Evolutionary conservation across 2,888 invertebrate genomes (phyloP).

Genomic region (Sicus ferrugineus): DNA sequence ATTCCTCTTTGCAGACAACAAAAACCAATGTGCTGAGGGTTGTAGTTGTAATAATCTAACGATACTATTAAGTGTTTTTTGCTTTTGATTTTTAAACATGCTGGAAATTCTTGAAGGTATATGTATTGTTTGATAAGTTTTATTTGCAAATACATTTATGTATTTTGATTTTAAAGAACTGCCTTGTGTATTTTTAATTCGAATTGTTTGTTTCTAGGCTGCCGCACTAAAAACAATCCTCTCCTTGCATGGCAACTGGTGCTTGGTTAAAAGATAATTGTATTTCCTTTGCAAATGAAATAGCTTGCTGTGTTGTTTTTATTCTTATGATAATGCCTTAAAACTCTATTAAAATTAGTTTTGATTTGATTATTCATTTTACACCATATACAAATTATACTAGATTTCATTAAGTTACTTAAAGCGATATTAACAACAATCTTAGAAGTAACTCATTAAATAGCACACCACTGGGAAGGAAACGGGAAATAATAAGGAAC

Average conservation of each 20-base stretch:
- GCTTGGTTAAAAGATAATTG: not conserved
- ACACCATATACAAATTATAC: constrained; percentile 25
- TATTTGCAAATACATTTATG: constrained; percentile 9
- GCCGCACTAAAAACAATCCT: not conserved
- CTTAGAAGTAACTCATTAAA: constrained; percentile 21
- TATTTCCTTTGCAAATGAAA: not conserved
- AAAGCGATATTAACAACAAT: constrained; percentile 23
- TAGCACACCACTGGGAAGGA: constrained; percentile 18
- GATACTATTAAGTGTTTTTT: constrained; percentile 20
- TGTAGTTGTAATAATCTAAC: constrained; percentile 14
- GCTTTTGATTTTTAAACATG: constrained; percentile 17
- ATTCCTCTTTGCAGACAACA: constrained; percentile 14
- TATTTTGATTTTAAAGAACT: constrained; percentile 13
- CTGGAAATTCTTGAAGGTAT: constrained; percentile 20
- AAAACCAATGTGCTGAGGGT: constrained; percentile 16
- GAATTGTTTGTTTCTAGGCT: not conserved
- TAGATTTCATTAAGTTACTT: constrained; percentile 4
- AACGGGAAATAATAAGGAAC: constrained; percentile 23
- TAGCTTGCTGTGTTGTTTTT: not conserved
- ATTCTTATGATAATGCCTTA: constrained; percentile 10
- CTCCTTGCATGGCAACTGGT: not conserved
- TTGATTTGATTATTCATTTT: constrained; percentile 21
- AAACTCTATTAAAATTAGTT: constrained; percentile 20
- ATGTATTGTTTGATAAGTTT: constrained; percentile 13
- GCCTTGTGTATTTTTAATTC: not conserved